A percentile compares a stretch with the other conserved stretches of the same genome.
These are phyloP conservation scores for Drosophila merina DNA, from an alignment of 2,888 invertebrate genomes.

Conservation along the genomic window DNA sequence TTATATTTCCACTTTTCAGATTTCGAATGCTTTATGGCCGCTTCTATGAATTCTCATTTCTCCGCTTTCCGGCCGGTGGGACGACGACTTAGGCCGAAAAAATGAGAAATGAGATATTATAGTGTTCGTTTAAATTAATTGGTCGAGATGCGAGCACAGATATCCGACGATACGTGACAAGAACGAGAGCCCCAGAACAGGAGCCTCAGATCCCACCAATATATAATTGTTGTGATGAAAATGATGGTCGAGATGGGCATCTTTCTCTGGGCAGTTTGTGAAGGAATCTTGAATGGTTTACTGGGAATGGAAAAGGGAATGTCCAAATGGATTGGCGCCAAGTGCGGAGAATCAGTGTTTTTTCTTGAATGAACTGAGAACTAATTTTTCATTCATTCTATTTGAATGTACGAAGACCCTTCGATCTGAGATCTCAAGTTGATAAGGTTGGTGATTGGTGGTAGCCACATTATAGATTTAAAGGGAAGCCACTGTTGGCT, in stretches of 20 bases:
- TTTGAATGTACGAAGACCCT: not conserved
- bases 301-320: constrained; percentile 18
- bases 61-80: constrained; percentile 7
- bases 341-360: constrained; percentile 5
- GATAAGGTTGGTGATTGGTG: not conserved
- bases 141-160: constrained; percentile 63
- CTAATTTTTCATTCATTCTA: constrained; percentile 26
- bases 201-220: constrained; percentile 24
- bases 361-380: constrained; percentile 17
- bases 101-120: constrained; percentile 79
- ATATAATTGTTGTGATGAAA: constrained; percentile 10
- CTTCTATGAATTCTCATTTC: constrained; percentile 68
- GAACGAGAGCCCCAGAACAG: constrained; percentile 25
- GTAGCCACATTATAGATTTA: not conserved
- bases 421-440: constrained; percentile 14
- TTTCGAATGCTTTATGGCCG: constrained; percentile 65
- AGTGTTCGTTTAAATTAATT: constrained; percentile 75
- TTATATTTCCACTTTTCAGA: constrained; percentile 46
- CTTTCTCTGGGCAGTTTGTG: constrained; percentile 12
- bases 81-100: constrained; percentile 53
- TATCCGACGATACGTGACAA: constrained; percentile 53
- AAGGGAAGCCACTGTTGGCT: not conserved
- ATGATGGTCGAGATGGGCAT: constrained; percentile 32
- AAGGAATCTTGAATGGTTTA: constrained; percentile 41
- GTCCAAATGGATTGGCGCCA: constrained; percentile 20